Percentiles rank a stretch among this genome's conserved stretches.
Evolutionary conservation across 2,797 vertebrate species (phyloP).

Genomic region (Falco biarmicus): DNA sequence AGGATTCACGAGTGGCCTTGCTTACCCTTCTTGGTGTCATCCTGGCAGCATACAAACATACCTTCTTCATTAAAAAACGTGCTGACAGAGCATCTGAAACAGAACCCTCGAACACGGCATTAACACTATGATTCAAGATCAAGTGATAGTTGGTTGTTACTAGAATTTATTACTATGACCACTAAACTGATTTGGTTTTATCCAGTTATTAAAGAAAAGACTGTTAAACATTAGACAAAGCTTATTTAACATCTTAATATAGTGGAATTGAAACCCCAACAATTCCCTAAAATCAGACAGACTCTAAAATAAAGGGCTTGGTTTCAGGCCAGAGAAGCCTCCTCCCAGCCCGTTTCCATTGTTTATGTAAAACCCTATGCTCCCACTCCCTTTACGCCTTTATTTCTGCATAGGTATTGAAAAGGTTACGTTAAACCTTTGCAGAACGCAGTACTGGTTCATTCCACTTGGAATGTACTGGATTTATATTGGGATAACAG

Average conservation of each 20-base stretch:
- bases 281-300: neutral
- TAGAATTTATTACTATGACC: neutral
- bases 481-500: neutral
- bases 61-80: neutral
- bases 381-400: neutral
- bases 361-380: neutral
- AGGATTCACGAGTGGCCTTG: neutral
- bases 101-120: neutral
- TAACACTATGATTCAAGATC: neutral
- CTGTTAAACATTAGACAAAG: neutral
- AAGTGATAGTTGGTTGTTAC: neutral
- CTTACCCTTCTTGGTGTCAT: neutral
- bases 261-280: neutral
- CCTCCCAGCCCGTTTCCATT: fast-evolving
- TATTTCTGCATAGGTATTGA: neutral
- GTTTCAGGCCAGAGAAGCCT: neutral
- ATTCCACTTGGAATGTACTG: neutral
- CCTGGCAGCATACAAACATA: neutral
- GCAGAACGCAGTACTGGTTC: neutral
- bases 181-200: neutral
- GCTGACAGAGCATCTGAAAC: neutral
- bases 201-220: neutral
- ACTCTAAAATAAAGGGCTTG: neutral
- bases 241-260: neutral
- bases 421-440: neutral